Evolutionary conservation across 2,797 vertebrate species (phyloP).

Genomic region (Valencia hispanica): DNA sequence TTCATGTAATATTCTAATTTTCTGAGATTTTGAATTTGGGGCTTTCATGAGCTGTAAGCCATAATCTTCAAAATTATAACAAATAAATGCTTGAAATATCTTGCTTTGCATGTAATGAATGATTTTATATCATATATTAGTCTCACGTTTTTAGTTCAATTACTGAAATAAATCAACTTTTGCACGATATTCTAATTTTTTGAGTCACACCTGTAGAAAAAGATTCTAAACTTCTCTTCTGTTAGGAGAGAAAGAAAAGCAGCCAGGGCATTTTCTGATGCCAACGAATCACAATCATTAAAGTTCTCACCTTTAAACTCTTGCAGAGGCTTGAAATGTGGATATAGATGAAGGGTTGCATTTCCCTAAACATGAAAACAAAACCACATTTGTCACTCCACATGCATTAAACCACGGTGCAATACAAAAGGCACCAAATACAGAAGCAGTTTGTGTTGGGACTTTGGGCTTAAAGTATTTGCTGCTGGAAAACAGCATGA

Average conservation of each 20-base stretch:
- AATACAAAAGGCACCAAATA: not conserved
- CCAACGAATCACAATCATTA: not conserved
- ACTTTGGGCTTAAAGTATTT: slow-evolving; percentile 3
- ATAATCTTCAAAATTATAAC: no score
- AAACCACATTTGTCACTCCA: not conserved
- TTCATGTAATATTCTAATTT: no score
- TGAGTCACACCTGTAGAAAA: no score
- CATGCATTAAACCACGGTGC: not conserved
- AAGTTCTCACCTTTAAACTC: slow-evolving; percentile 83
- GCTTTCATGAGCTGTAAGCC: no score
- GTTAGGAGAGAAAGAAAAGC: not conserved
- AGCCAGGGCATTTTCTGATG: not conserved
- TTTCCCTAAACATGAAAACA: slow-evolving; percentile 78
- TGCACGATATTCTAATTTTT: no score
- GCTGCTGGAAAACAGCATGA: not conserved
- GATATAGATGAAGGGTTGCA: slow-evolving; percentile 89
- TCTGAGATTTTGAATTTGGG: no score
- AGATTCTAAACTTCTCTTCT: not conserved
- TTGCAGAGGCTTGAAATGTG: slow-evolving; percentile 88
- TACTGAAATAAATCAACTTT: no score
- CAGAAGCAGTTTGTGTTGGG: not conserved
- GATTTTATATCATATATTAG: no score
- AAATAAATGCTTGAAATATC: no score
- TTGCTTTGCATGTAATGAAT: no score
- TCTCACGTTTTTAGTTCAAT: no score